Evolutionary conservation across 2,797 vertebrate species (phyloP), one percentile per base, ranked within the genome.

Genomic region (Leptodactylus fallax): DNA sequence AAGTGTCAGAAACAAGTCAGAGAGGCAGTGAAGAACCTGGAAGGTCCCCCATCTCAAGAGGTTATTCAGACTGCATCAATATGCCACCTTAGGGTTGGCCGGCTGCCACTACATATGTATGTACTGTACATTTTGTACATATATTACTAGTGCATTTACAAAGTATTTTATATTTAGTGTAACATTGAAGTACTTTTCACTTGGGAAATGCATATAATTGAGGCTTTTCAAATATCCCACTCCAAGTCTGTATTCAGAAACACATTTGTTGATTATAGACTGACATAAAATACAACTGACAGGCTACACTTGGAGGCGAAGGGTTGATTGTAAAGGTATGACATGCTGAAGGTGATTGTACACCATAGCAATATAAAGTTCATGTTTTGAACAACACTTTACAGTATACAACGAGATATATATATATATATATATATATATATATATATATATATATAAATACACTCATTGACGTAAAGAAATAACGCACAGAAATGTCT

Each of bases 101-200:
- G 98, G 58, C 96, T 99, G 89, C 97, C 98, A 0, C 97, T 99
- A 76, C 98, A 99, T 92, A 99, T 98, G 98, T 99, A 94, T 85
- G 95, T 78, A 36, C 21, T 23, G 0, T 19, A 0, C 7, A 74
- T 23, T 77, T 1, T 77, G 53, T 53, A 23, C 49, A 77, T 77
- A 21, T 53, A 76, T n/a, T 47, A 51, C 21, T n/a, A 76, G 1
- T n/a, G 7, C 17, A 17, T 47, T 21, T 61, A 17, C 58, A 7
- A 27, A 27, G 63, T 13, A 3, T 16, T 36, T 27, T 69, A 27
- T 6, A 36, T 27, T 36, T 69, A n/a, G n/a, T 63, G 21, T 19
- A 60, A 60, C 58, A 3, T 56, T 60, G 58, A 21, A 60, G 17
- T 63, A 63, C 12, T 67, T 67, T 13, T 0, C 25, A 12, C 25